Evolutionary conservation across 2,888 invertebrate genomes (phyloP).

Genomic region (Apodemia zela): DNA sequence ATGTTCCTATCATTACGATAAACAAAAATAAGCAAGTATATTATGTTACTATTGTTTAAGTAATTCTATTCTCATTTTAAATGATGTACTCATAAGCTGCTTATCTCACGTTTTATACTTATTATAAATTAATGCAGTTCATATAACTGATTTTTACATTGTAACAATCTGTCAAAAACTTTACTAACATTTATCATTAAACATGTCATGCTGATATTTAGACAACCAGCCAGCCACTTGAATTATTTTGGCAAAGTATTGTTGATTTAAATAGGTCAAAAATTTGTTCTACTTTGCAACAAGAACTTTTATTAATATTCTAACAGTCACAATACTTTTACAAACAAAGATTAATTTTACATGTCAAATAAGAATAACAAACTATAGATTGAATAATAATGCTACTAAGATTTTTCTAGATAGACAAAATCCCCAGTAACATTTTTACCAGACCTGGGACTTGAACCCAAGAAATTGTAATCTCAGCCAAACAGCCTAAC

Average conservation of each 20-base stretch:
- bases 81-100: too few relatives aligned
- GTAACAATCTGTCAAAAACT: neutral
- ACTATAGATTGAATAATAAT: too few relatives aligned
- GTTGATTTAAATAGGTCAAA: slow-evolving; percentile 1
- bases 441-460: too few relatives aligned
- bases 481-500: too few relatives aligned
- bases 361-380: neutral
- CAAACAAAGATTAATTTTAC: neutral
- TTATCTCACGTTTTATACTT: too few relatives aligned
- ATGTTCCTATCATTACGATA: too few relatives aligned
- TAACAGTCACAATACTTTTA: neutral
- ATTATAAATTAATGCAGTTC: neutral
- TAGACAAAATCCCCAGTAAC: too few relatives aligned
- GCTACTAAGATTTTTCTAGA: too few relatives aligned
- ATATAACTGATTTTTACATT: neutral
- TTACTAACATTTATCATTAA: neutral
- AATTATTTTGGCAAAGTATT: neutral
- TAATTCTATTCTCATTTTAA: too few relatives aligned
- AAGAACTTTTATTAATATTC: neutral
- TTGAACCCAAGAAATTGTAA: too few relatives aligned
- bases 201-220: neutral
- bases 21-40: too few relatives aligned
- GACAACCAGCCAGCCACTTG: neutral
- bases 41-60: too few relatives aligned
- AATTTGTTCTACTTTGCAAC: neutral